These are phyloP conservation scores for Drosophila mayaguana DNA, from an alignment of 2,888 invertebrate species.

Conservation along the genomic window DNA sequence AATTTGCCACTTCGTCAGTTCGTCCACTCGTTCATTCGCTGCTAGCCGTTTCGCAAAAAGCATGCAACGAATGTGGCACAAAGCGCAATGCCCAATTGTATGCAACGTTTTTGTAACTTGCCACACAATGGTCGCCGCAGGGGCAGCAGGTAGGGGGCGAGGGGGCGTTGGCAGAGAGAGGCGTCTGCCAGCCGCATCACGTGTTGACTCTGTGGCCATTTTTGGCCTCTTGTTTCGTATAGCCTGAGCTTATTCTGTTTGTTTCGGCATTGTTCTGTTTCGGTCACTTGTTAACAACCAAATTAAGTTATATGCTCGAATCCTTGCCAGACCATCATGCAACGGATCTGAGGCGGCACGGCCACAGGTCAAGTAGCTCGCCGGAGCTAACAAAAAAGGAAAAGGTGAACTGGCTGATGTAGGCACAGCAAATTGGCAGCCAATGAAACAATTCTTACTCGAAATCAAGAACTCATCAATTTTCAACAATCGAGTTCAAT, in stretches of 20 bases:
- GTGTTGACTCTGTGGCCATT: constrained; percentile 53
- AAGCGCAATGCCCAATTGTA: constrained; percentile 55
- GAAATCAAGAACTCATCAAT: background rate
- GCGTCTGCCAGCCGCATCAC: constrained; percentile 37
- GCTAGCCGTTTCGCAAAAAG: constrained; percentile 13
- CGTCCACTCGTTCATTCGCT: constrained; percentile 30
- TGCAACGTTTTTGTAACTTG: constrained; percentile 57
- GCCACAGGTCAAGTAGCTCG: constrained; percentile 24
- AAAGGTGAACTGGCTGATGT: background rate
- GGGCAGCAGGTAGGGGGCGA: background rate
- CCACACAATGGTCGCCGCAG: constrained; percentile 15
- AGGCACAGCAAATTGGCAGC: constrained; percentile 10
- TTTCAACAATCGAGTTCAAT: constrained; percentile 11
- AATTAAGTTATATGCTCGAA: constrained; percentile 67
- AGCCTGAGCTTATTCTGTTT: constrained; percentile 16
- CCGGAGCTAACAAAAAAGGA: background rate
- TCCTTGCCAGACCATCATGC: constrained; percentile 21
- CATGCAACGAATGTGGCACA: constrained; percentile 43
- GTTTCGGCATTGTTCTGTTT: constrained; percentile 46
- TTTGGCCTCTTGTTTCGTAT: constrained; percentile 28
- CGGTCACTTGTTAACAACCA: constrained; percentile 65
- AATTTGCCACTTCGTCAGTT: constrained; percentile 53
- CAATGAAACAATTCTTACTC: constrained; percentile 9
- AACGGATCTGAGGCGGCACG: constrained; percentile 1
- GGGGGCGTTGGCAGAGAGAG: too few species aligned